A percentile compares a stretch with the other conserved stretches of the same genome.
These are phyloP conservation scores for Ostrea denselamellosa DNA, from an alignment of 1,140 invertebrate genomes.

Conservation along the genomic window DNA sequence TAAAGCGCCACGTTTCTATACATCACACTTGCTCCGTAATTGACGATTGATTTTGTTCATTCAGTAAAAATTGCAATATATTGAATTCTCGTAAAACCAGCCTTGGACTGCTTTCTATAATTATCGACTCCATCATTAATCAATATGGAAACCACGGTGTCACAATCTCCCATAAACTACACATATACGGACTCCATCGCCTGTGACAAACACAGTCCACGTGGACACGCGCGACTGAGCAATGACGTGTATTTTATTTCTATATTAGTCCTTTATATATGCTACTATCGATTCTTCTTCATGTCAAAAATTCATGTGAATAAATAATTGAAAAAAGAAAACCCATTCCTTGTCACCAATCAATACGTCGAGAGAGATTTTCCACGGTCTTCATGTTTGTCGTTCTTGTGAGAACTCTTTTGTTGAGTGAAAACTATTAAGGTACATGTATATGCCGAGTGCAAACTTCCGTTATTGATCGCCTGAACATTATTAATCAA, in stretches of 20 bases:
- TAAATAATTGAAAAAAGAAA: conserved; percentile 31
- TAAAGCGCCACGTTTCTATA: neutral
- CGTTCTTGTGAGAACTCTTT: conserved; percentile 59
- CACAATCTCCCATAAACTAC: conserved; percentile 14
- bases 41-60: neutral
- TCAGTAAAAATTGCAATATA: neutral
- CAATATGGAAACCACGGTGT: conserved; percentile 14
- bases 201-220: conserved; percentile 1
- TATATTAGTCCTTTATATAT: conserved; percentile 20
- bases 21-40: neutral
- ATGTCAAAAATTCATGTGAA: conserved; percentile 12
- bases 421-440: conserved; percentile 53
- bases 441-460: conserved; percentile 47
- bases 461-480: conserved; percentile 65
- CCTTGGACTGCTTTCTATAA: conserved; percentile 4
- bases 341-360: neutral
- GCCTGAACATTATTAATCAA: conserved; percentile 65
- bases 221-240: neutral
- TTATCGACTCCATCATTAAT: conserved; percentile 31
- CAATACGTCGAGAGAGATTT: neutral
- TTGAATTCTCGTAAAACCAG: conserved; percentile 31
- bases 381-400: conserved; percentile 31
- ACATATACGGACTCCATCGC: neutral
- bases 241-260: neutral
- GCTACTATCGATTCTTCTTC: neutral